Conservation (phyloP, 2,113 vertebrate genomes). For the Nyctibius bracteatus region DNA sequence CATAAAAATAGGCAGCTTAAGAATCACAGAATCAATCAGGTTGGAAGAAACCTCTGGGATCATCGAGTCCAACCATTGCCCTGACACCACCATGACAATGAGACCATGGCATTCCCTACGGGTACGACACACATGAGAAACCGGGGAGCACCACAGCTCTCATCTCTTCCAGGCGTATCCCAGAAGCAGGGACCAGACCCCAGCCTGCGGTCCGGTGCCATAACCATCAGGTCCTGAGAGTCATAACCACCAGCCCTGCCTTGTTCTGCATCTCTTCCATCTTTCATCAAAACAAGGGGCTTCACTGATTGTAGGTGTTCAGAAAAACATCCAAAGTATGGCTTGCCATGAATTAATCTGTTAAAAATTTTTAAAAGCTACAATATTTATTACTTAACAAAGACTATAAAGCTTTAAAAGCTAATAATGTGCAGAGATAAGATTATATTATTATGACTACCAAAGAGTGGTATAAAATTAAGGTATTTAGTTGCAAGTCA, state of each 20-base stretch:
- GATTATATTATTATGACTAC: not conserved
- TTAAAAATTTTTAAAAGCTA: not conserved
- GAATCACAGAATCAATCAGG: too few species aligned
- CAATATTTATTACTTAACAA: not conserved
- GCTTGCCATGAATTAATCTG: not conserved
- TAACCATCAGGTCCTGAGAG: not conserved
- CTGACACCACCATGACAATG: too few species aligned
- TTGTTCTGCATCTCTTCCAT: not conserved
- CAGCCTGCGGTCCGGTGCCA: accelerated
- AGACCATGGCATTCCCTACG: not conserved
- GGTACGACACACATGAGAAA: not conserved
- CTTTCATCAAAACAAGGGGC: not conserved
- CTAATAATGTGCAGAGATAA: not conserved
- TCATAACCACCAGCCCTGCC: not conserved
- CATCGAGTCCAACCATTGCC: too few species aligned
- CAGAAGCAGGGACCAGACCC: not conserved
- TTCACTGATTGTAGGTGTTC: not conserved
- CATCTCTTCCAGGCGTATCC: not conserved
- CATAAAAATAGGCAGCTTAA: not conserved
- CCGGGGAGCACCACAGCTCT: not conserved
- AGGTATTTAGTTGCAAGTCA: not conserved
- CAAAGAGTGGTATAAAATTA: not conserved
- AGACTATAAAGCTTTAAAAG: constrained; percentile 1
- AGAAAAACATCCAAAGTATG: not conserved
- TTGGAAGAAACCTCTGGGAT: too few species aligned